Conservation (phyloP, 2,113 vertebrate species). For the Natator depressus region DNA sequence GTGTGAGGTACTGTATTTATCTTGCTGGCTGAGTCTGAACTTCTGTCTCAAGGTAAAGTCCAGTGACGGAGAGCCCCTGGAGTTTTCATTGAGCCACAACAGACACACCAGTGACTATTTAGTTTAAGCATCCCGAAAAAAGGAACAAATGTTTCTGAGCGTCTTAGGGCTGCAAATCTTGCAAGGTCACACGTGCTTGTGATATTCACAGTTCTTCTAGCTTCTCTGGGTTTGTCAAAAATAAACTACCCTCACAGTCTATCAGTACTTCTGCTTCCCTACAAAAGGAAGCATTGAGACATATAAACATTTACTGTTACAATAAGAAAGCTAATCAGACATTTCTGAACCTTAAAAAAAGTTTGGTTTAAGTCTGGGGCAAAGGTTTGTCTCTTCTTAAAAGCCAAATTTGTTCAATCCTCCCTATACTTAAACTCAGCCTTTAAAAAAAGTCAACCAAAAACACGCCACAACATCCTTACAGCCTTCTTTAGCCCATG, state of each 20-base stretch:
- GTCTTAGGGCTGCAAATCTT: neutral
- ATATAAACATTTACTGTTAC: neutral
- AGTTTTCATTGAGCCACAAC: neutral
- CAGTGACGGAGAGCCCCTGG: neutral
- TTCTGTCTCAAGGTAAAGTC: neutral
- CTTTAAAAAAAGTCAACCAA: neutral
- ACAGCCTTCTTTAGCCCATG: neutral
- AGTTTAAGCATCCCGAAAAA: fast-evolving
- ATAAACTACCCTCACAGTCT: neutral
- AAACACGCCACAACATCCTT: neutral
- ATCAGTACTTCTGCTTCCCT: neutral
- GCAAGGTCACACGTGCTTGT: neutral
- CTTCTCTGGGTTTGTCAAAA: neutral
- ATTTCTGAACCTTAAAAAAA: neutral
- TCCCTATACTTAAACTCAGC: neutral
- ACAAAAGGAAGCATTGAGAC: neutral
- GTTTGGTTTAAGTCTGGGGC: neutral
- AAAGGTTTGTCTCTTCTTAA: neutral
- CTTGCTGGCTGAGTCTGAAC: neutral
- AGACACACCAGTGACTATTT: neutral
- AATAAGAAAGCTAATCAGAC: neutral
- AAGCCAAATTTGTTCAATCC: neutral
- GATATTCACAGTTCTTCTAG: neutral
- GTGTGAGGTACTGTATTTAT: neutral
- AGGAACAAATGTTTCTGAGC: neutral